Evolutionary conservation across 2,113 vertebrate species (phyloP), one percentile per base, ranked within the genome.

Genomic region (Stegostoma tigrinum): DNA sequence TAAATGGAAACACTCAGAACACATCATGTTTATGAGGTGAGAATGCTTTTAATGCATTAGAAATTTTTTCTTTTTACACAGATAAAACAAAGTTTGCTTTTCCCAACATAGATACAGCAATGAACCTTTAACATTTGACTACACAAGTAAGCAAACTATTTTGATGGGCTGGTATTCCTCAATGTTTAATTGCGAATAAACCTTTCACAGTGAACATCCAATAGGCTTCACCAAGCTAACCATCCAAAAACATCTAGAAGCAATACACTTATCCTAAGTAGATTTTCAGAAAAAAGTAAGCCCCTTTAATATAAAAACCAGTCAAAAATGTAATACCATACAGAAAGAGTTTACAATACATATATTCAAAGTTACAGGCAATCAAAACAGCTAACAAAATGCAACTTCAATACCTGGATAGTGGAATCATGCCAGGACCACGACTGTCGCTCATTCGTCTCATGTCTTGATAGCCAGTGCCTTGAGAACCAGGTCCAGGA

Each of bases 391-490:
- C 52, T 68, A 23, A 72, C 89, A 66, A 38, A 38, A 83, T 78
- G n/a, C 89, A 91, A 34, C 75, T 83, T 38, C 78, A 80, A 96
- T 98, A 99, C 99, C 99, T 99, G n/a, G 98, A 97, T 5, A 98
- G 97, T 42, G 98, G 96, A 97, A 99, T 98, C 97, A 99, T 98
- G 97, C 98, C 97, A 96, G 98, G 97, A 96, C 97, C 97, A 12
- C 98, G 98, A 95, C 97, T 97, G 45, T 99, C 98, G 95, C 97
- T 97, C 97, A 99, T 98, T 96, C 99, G 97, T 96, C 98, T 97
- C 12, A 97, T 97, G 67, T 99, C 98, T 1, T 98, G 97, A 95
- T 98, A 99, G 19, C 98, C 97, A 1, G 98, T 97, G 0, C 98
- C 98, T 96, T 99, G 99, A 38, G 99, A 98, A 95, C 98, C 96